Evolutionary conservation across 2,888 invertebrate genomes (phyloP), one percentile per base, ranked within the genome.

Genomic region (Xylophagus ater): DNA sequence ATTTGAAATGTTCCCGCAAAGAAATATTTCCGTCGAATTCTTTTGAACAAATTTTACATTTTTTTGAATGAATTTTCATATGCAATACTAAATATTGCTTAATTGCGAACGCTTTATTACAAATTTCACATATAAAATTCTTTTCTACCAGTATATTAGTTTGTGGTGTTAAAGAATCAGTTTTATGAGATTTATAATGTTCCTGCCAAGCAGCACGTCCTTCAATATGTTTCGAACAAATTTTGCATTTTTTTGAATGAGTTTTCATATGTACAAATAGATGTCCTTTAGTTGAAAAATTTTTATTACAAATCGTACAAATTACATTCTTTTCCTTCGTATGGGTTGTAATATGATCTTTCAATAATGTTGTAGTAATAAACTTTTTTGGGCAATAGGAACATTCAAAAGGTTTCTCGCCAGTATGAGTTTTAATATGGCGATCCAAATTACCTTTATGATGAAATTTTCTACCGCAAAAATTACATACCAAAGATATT

Each of bases 191-290:
- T n/a, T n/a, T n/a, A n/a, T n/a, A n/a, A n/a, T n/a, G n/a, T n/a
- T n/a, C n/a, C n/a, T n/a, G n/a, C n/a, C n/a, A n/a, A n/a, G n/a
- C n/a, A n/a, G n/a, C n/a, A n/a, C n/a, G n/a, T n/a, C n/a, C n/a
- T n/a, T n/a, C n/a, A n/a, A n/a, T n/a, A n/a, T n/a, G n/a, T n/a
- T n/a, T n/a, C n/a, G n/a, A n/a, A n/a, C n/a, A n/a, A n/a, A n/a
- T n/a, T n/a, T 45, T 42, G 17, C 39, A 29, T 39, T 44, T 42
- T 7, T 40, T 42, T 7, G 40, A 37, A 28, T 45, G 45, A n/a
- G 30, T 42, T 30, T 35, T 37, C 9, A 37, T n/a, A 32, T 45
- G 45, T 3, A 33, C 24, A 7, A 13, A 17, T 6, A 45, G 15
- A 5, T 23, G 25, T 30, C 37, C 37, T 29, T 29, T 31, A 12